These are phyloP conservation scores for Oscheius sp. DNA, from an alignment of 2,888 invertebrate species.

Conservation along the genomic window DNA sequence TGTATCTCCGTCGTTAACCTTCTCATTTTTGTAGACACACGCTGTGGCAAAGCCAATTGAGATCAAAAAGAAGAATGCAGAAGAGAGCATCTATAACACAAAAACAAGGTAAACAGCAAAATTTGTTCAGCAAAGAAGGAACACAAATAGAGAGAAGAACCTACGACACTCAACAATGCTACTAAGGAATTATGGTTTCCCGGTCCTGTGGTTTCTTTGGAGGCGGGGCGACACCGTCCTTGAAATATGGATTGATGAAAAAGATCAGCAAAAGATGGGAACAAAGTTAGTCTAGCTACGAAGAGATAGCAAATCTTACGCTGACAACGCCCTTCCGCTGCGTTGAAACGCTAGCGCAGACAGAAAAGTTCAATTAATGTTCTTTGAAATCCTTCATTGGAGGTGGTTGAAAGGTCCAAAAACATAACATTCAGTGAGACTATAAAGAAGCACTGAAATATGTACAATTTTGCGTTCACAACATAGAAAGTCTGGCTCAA, in stretches of 20 bases:
- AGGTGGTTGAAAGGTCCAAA: too few species aligned
- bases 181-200: slow-evolving; percentile 1
- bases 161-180: not conserved
- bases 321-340: slow-evolving; percentile 9
- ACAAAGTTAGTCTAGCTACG: not conserved
- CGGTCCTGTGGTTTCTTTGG: not conserved
- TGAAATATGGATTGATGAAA: slow-evolving; percentile 29
- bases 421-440: too few species aligned
- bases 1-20: slow-evolving; percentile 55
- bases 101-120: not conserved
- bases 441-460: too few species aligned
- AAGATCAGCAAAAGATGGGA: slow-evolving; percentile 1
- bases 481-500: too few species aligned
- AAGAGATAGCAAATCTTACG: slow-evolving; percentile 2
- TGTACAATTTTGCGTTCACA: too few species aligned
- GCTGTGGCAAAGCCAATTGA: not conserved
- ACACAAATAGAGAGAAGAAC: not conserved
- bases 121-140: not conserved
- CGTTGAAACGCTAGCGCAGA: slow-evolving; percentile 16
- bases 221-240: slow-evolving; percentile 30
- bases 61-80: slow-evolving; percentile 16
- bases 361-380: too few species aligned
- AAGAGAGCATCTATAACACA: not conserved
- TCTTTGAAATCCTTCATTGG: too few species aligned
- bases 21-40: slow-evolving; percentile 54